Percentiles rank a stretch among this genome's conserved stretches.
Conservation (phyloP, 2,888 invertebrate species). For the Dinocampus coccinellae region DNA sequence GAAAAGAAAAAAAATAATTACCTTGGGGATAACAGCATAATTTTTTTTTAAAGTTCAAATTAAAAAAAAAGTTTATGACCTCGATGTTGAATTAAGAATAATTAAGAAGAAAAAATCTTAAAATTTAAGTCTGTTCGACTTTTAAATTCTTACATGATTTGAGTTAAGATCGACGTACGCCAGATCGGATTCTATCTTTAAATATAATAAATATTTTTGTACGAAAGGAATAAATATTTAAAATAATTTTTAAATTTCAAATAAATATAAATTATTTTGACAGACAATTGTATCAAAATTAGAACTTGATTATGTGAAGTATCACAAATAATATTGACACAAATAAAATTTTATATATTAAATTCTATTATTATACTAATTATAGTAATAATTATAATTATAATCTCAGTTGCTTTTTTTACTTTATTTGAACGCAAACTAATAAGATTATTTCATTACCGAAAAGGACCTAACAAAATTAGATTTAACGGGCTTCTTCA, state of each 20-base stretch:
- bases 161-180: conserved; percentile 89
- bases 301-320: conserved; percentile 75
- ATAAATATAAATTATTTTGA: conserved; percentile 73
- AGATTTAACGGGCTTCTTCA: conserved; percentile 76
- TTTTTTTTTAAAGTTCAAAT: conserved; percentile 82
- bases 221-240: conserved; percentile 80
- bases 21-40: conserved; percentile 89
- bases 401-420: conserved; percentile 79
- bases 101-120: conserved; percentile 77
- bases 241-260: conserved; percentile 72
- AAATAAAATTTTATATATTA: conserved; percentile 44
- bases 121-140: conserved; percentile 84
- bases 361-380: conserved; percentile 67
- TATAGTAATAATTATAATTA: conserved; percentile 72
- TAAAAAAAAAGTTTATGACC: conserved; percentile 83
- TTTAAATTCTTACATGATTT: conserved; percentile 89
- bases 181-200: conserved; percentile 90
- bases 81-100: conserved; percentile 90
- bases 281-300: conserved; percentile 81
- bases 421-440: conserved; percentile 81
- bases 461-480: conserved; percentile 82
- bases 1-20: too few relatives aligned
- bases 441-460: too few relatives aligned
- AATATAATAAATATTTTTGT: conserved; percentile 75
- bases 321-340: conserved; percentile 66